A percentile compares a stretch with the other conserved stretches of the same genome.
Evolutionary conservation across 1,140 invertebrate species (phyloP).

Genomic region (Carposina sasakii): DNA sequence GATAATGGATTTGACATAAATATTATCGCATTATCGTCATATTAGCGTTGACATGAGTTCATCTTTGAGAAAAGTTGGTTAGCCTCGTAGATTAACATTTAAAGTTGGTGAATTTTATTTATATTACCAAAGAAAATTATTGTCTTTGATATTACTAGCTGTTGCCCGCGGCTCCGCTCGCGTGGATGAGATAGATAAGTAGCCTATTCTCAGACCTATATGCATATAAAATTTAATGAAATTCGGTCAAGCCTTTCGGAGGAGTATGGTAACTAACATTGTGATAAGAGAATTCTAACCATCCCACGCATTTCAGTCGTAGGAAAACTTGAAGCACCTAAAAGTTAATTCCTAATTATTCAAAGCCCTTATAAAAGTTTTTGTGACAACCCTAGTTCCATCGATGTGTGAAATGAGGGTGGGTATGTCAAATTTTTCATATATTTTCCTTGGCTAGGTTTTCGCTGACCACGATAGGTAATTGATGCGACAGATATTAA

Average conservation of each 20-base stretch:
- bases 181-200: too few species aligned
- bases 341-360: neutral
- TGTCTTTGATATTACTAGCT: too few species aligned
- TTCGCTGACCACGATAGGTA: slow-evolving; percentile 44
- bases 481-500: slow-evolving; percentile 62
- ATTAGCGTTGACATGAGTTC: too few species aligned
- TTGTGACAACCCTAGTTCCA: slow-evolving; percentile 21
- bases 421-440: slow-evolving; percentile 46
- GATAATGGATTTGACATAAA: neutral
- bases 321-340: neutral
- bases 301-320: neutral
- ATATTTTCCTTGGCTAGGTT: slow-evolving; percentile 42
- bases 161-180: too few species aligned
- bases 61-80: too few species aligned
- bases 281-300: neutral
- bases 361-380: slow-evolving; percentile 2
- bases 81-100: too few species aligned
- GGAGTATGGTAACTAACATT: too few species aligned
- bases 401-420: slow-evolving; percentile 28
- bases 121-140: too few species aligned
- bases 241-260: too few species aligned
- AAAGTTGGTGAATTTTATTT: too few species aligned
- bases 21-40: neutral
- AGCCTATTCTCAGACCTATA: too few species aligned
- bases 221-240: neutral